phyloP scores from a whole-genome alignment of 1,140 invertebrate species.

The Cotesia glomerata region DNA sequence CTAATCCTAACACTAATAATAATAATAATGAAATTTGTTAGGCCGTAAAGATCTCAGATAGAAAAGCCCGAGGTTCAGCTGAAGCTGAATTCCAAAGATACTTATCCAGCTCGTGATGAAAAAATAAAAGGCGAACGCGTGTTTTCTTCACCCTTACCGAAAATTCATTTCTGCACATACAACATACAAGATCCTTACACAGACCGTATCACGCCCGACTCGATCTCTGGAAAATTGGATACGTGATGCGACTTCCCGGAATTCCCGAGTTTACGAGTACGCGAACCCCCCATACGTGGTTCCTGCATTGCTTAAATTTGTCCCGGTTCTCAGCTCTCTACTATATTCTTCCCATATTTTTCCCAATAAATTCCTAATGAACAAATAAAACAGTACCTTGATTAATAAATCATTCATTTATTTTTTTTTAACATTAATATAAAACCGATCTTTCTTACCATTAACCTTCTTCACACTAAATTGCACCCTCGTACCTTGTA shows the following conservation, averaged over 20 bases:
- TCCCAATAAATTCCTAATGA: background rate
- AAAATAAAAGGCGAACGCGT: constrained; percentile 14
- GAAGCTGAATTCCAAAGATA: no score
- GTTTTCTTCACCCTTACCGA: constrained; percentile 11
- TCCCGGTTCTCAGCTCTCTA: background rate
- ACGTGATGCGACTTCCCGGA: constrained; percentile 56
- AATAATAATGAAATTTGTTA: no score
- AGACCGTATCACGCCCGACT: constrained; percentile 49
- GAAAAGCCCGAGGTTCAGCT: no score
- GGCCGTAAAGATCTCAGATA: no score
- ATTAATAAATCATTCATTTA: no score
- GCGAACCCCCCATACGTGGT: constrained; percentile 19
- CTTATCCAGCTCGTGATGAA: background rate
- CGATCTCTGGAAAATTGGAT: constrained; percentile 61
- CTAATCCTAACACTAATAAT: no score
- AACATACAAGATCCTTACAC: constrained; percentile 41
- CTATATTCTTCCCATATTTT: background rate
- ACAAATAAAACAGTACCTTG: background rate
- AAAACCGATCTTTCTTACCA: background rate
- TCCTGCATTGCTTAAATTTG: constrained; percentile 15
- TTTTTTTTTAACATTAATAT: background rate
- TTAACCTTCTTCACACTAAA: no score
- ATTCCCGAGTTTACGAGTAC: constrained; percentile 50
- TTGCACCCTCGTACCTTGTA: no score
- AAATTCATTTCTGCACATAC: constrained; percentile 19